These are phyloP conservation scores for Calonectris borealis DNA, from an alignment of 2,113 vertebrate genomes.

Conservation along the genomic window DNA sequence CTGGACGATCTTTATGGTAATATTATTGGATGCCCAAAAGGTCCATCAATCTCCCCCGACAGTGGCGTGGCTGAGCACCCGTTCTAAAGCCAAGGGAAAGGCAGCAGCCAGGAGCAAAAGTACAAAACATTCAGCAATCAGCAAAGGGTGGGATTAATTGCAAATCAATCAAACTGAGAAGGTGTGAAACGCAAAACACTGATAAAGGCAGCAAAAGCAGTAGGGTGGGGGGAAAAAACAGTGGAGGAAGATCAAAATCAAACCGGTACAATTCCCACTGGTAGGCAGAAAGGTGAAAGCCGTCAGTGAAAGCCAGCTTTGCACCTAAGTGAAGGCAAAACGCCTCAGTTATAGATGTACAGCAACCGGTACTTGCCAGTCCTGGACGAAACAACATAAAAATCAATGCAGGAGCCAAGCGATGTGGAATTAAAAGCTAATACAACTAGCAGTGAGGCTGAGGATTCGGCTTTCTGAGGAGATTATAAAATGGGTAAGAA, in stretches of 20 bases:
- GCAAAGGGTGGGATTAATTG: background rate
- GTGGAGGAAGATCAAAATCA: background rate
- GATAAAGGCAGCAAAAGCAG: background rate
- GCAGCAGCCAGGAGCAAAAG: background rate
- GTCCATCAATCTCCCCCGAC: background rate
- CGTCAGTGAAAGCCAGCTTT: background rate
- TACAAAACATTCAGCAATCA: background rate
- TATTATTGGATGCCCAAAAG: background rate
- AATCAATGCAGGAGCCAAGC: background rate
- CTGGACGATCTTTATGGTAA: background rate
- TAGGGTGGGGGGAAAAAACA: too few species aligned
- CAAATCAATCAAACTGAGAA: background rate
- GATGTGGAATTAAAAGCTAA: background rate
- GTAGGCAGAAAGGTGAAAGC: background rate
- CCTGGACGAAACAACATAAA: background rate
- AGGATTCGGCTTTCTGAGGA: background rate
- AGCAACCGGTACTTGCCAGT: background rate
- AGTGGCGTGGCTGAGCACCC: rapidly evolving
- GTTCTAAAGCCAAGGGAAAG: background rate
- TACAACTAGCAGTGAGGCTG: background rate
- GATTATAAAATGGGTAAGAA: background rate
- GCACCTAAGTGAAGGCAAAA: background rate
- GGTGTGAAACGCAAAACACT: background rate
- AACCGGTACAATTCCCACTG: background rate
- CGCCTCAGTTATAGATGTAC: rapidly evolving